Evolutionary conservation across 1,140 invertebrate species (phyloP).

Genomic region (Galendromus occidentalis): DNA sequence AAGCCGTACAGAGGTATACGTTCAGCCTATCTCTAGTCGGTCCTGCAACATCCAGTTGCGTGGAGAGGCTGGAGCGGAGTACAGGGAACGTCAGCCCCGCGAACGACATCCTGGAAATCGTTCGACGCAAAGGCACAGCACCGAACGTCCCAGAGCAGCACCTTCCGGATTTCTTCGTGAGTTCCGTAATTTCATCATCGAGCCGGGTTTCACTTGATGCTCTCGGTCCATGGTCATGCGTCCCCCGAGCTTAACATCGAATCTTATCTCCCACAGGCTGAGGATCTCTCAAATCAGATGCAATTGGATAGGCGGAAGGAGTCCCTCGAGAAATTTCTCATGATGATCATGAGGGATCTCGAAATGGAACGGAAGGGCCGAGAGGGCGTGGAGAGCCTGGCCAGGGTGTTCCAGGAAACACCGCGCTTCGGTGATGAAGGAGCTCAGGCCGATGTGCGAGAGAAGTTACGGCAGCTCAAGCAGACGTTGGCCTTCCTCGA

Average conservation of each 20-base stretch:
- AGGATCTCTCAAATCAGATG: constrained; percentile 79
- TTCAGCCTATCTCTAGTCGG: background rate
- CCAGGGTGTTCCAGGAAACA: constrained; percentile 70
- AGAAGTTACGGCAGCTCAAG: constrained; percentile 70
- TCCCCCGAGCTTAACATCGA: background rate
- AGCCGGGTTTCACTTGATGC: background rate
- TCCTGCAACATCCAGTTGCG: background rate
- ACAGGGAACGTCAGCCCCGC: constrained; percentile 40
- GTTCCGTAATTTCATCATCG: constrained; percentile 14
- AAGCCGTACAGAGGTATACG: constrained; percentile 48
- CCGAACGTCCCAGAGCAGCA: constrained; percentile 50
- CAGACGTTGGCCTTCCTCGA: constrained; percentile 50
- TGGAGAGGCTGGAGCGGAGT: background rate
- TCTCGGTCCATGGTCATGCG: background rate
- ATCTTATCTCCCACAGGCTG: constrained; percentile 36
- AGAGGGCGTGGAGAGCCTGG: constrained; percentile 65
- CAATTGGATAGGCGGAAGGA: constrained; percentile 66
- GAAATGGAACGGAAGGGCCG: constrained; percentile 63
- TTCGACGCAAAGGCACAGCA: constrained; percentile 38
- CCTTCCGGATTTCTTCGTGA: constrained; percentile 65
- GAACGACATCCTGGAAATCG: constrained; percentile 46
- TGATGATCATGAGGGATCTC: constrained; percentile 59
- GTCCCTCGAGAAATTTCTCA: constrained; percentile 50
- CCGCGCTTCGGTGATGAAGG: constrained; percentile 70
- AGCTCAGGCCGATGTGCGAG: constrained; percentile 70